Conservation (phyloP, 2,888 invertebrate species). For the Eupithecia vulgata region DNA sequence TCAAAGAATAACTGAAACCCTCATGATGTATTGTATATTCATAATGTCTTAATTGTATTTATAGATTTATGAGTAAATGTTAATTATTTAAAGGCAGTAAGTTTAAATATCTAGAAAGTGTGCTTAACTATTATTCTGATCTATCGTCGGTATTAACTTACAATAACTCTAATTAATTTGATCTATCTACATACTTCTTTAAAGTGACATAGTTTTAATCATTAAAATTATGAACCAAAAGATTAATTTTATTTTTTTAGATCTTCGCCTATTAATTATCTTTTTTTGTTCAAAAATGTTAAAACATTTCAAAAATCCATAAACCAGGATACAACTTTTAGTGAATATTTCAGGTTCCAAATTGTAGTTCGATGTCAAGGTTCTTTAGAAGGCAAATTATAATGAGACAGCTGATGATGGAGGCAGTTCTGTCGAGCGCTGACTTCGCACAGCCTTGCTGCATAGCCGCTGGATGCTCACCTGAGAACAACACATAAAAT, state of each 20-base stretch:
- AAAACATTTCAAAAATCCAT: background rate
- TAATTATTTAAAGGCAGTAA: background rate
- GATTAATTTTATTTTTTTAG: background rate
- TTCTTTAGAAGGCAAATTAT: constrained; percentile 57
- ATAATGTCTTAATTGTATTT: background rate
- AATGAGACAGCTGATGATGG: constrained; percentile 61
- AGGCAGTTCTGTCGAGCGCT: constrained; percentile 64
- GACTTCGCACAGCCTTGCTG: constrained; percentile 78
- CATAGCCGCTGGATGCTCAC: constrained; percentile 80
- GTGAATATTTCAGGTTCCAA: constrained; percentile 63
- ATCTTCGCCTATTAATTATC: background rate
- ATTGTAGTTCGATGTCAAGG: constrained; percentile 54
- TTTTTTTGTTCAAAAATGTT: background rate
- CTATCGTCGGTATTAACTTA: background rate
- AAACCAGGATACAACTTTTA: background rate
- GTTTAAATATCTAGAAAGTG: background rate
- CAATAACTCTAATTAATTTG: background rate
- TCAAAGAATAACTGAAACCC: background rate
- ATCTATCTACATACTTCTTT: background rate
- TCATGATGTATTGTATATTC: too few relatives aligned
- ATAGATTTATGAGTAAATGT: background rate
- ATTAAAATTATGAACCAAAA: background rate
- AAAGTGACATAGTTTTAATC: background rate
- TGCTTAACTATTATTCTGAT: background rate
- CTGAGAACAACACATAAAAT: constrained; percentile 51